Base-by-base conservation (phyloP, 1,140 invertebrate species). In the Leptinotarsa texana region DNA sequence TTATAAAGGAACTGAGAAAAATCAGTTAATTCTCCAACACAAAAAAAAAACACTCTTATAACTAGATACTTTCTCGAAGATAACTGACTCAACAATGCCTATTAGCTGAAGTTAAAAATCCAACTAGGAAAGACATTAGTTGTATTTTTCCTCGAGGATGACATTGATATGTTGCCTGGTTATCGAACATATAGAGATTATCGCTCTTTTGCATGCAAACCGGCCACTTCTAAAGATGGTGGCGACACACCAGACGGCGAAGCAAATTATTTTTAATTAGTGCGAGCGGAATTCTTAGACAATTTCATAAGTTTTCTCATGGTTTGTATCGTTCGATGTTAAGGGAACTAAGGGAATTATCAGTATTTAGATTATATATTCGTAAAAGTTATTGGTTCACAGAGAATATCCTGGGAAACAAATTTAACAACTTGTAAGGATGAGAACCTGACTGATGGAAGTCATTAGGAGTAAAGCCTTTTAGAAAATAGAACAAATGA, bases 171-270 rank as follows among this genome's bases (percentile, higher is more conserved):
- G 51, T 57, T 57, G 51, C 51, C 51, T 57, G 51, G 17, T 57
- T 57, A 57, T 57, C 51, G 51, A 57, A 57, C 51, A 57, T 57
- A 57, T 18, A 57, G 51, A 57, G 51, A 57, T 57, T 57, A 57
- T 57, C 51, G 51, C 51, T 57, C 51, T 57, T 57, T 57, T 57
- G 51, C 51, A 57, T 57, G 51, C 51, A 57, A 57, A 57, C 51
- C 51, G 51, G 51, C 51, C 51, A 57, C 51, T 57, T 57, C 51
- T 57, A 57, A 57, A 57, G 51, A 57, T 57, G 51, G 51, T 57
- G 51, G 51, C 51, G 51, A 57, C 51, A 57, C 15, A 57, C 15
- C n/a, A 57, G 51, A 57, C 51, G n/a, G 51, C n/a, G 51, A 15
- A 18, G 51, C 51, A n/a, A 57, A 57, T 57, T 57, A 57, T 57